Percentiles rank a stretch among this genome's conserved stretches.
Evolutionary conservation across 1,140 invertebrate genomes (phyloP).

Genomic region (Coptotermes formosanus): DNA sequence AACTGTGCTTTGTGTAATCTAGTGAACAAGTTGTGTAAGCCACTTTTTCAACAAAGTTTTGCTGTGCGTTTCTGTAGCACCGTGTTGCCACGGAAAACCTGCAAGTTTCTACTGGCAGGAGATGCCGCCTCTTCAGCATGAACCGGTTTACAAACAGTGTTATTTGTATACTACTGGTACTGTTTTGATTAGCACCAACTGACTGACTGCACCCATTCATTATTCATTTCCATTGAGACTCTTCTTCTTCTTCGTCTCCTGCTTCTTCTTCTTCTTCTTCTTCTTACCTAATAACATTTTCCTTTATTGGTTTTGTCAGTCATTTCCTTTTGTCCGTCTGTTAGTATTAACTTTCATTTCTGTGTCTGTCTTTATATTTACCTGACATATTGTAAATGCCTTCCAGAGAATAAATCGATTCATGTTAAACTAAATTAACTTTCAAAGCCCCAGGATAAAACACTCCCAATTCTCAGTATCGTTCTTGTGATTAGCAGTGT

Average conservation of each 20-base stretch:
- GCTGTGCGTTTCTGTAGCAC: background rate
- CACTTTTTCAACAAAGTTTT: background rate
- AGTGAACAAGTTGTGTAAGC: background rate
- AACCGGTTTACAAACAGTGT: background rate
- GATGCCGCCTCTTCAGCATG: background rate
- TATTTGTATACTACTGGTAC: slow-evolving; percentile 11
- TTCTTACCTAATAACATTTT: background rate
- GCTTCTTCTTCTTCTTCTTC: background rate
- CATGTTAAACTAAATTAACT: background rate
- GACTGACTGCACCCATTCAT: slow-evolving; percentile 7
- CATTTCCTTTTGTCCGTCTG: background rate
- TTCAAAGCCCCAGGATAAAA: background rate
- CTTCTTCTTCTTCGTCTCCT: background rate
- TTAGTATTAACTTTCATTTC: background rate
- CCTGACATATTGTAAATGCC: background rate
- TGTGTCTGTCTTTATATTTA: background rate
- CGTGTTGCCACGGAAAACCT: background rate
- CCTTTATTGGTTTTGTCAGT: background rate
- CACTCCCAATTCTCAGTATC: background rate
- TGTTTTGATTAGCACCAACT: background rate
- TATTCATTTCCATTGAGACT: background rate
- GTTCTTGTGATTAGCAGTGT: background rate
- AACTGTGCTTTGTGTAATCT: too few species aligned
- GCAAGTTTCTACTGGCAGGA: background rate
- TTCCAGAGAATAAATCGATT: background rate